These are phyloP conservation scores for Deilephila porcellus DNA, from an alignment of 2,888 invertebrate genomes.

Conservation along the genomic window DNA sequence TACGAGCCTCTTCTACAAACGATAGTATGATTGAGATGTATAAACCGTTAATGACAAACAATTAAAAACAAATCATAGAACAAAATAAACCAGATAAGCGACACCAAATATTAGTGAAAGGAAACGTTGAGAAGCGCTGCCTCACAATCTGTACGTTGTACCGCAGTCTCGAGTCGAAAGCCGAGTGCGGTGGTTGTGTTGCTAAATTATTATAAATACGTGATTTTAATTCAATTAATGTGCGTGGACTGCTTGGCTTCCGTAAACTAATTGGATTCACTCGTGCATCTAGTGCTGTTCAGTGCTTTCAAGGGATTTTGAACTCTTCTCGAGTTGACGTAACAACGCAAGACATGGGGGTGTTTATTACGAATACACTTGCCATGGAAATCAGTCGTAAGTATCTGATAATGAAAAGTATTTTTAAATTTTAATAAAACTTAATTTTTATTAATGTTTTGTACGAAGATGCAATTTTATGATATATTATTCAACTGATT, in stretches of 20 bases:
- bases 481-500: no score
- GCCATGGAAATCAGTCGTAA: slow-evolving; percentile 80
- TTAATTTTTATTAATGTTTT: no score
- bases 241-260: slow-evolving; percentile 64
- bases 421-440: no score
- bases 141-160: slow-evolving; percentile 56
- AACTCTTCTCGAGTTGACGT: slow-evolving; percentile 29
- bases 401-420: slow-evolving; percentile 44
- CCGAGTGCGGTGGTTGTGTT: slow-evolving; percentile 55
- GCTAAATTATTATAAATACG: neutral
- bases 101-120: slow-evolving; percentile 9
- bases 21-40: no score
- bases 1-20: no score
- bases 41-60: neutral
- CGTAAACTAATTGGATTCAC: slow-evolving; percentile 60
- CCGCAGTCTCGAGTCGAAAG: slow-evolving; percentile 60
- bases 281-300: slow-evolving; percentile 41
- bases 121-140: slow-evolving; percentile 62
- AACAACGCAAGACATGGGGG: slow-evolving; percentile 63
- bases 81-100: slow-evolving; percentile 36
- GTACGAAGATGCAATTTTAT: no score
- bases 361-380: slow-evolving; percentile 71
- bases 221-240: slow-evolving; percentile 40
- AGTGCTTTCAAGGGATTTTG: slow-evolving; percentile 34
- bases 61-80: neutral